These are phyloP conservation scores for Papilio gigon DNA, from an alignment of 2,888 invertebrate species.

Conservation along the genomic window DNA sequence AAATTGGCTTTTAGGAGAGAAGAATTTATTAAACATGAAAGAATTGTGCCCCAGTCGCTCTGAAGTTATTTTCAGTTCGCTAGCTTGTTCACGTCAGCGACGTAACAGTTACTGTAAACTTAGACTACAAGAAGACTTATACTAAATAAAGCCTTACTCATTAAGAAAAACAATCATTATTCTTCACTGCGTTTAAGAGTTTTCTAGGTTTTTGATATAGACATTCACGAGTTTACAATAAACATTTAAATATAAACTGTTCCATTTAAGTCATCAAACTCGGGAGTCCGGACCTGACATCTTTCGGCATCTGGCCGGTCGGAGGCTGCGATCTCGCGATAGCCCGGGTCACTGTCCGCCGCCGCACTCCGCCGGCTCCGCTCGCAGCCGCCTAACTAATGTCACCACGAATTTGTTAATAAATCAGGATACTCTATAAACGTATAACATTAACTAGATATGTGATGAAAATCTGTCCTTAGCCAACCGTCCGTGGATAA, in stretches of 20 bases:
- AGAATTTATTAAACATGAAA: background rate
- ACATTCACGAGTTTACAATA: slow-evolving; percentile 14
- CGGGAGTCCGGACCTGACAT: slow-evolving; percentile 67
- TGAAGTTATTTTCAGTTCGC: background rate
- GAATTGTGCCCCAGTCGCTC: background rate
- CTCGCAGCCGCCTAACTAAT: slow-evolving; percentile 21
- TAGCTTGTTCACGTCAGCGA: too few species aligned
- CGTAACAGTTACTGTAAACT: background rate
- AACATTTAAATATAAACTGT: slow-evolving; percentile 43
- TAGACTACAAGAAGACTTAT: too few species aligned
- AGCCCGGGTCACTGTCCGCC: slow-evolving; percentile 74
- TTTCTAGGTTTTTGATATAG: background rate
- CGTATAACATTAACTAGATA: too few species aligned
- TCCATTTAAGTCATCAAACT: slow-evolving; percentile 42
- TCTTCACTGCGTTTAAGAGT: background rate
- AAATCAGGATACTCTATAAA: background rate
- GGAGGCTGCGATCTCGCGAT: slow-evolving; percentile 80
- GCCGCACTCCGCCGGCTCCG: slow-evolving; percentile 29
- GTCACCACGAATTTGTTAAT: slow-evolving; percentile 1
- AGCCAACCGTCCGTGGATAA: too few species aligned
- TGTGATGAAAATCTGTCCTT: too few species aligned
- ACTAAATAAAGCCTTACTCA: too few species aligned
- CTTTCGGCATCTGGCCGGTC: slow-evolving; percentile 81
- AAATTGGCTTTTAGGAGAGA: background rate
- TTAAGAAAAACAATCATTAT: background rate